Evolutionary conservation across 2,797 vertebrate genomes (phyloP).

Genomic region (Sebastes iracundus): DNA sequence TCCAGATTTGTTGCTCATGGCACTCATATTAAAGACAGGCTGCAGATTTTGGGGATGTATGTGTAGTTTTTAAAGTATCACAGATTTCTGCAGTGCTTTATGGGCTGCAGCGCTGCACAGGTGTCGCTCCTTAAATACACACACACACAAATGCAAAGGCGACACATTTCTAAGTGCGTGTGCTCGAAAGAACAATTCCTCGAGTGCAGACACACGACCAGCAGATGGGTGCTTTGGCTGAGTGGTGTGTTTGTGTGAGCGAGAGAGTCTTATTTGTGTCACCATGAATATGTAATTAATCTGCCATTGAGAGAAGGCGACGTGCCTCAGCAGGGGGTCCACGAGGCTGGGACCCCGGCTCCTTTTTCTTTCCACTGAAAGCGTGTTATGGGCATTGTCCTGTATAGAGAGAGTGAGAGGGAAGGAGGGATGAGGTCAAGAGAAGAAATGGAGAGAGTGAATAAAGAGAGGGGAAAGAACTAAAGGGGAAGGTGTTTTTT

Average conservation of each 20-base stretch:
- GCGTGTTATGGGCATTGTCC: conserved; percentile 60
- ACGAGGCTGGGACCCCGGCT: conserved; percentile 21
- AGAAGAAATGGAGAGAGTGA: conserved; percentile 2
- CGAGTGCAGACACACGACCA: conserved; percentile 58
- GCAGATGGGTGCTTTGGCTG: conserved; percentile 75
- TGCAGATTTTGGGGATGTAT: background rate
- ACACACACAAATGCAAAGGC: background rate
- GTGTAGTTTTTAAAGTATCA: background rate
- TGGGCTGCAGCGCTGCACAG: background rate
- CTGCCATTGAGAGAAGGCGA: conserved; percentile 63
- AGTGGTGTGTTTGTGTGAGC: conserved; percentile 59
- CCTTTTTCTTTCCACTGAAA: conserved; percentile 52
- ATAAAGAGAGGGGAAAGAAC: background rate
- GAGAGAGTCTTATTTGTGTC: conserved; percentile 66
- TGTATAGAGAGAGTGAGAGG: conserved; percentile 1
- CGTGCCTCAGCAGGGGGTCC: conserved; percentile 57
- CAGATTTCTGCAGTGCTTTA: background rate
- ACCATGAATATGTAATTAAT: conserved; percentile 79
- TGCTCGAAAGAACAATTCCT: conserved; percentile 33
- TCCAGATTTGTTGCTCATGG: conserved; percentile 43
- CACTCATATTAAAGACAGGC: conserved; percentile 10
- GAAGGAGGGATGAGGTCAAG: conserved; percentile 2
- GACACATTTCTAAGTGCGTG: conserved; percentile 6
- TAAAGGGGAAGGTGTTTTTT: conserved; percentile 8
- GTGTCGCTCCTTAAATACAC: background rate